Conservation (phyloP, 2,113 vertebrate species). For the Calyptomena viridis region DNA sequence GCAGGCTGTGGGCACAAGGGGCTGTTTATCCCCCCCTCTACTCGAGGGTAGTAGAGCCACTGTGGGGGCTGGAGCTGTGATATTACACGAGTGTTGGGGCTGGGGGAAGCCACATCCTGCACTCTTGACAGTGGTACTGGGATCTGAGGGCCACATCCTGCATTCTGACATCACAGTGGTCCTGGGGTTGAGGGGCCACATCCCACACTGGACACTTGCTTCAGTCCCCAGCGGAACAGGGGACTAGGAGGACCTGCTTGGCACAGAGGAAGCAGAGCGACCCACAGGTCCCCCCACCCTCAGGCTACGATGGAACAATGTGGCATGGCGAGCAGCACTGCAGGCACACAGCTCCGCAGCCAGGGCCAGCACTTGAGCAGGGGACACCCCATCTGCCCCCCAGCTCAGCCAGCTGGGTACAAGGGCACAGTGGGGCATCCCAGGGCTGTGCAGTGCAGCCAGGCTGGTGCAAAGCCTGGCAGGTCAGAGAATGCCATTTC, state of each 20-base stretch:
- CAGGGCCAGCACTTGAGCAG: background rate
- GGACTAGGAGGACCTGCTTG: background rate
- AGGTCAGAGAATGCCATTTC: rapidly evolving
- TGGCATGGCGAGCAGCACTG: background rate
- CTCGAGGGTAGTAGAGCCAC: background rate
- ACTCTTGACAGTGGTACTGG: background rate
- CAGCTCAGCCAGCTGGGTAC: background rate
- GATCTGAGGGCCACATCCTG: too few species aligned
- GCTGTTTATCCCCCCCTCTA: background rate
- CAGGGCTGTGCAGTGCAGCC: background rate
- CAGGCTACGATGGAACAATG: background rate
- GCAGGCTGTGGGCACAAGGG: background rate
- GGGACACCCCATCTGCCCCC: background rate
- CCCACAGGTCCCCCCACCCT: background rate
- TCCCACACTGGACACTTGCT: background rate
- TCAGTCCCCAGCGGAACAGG: background rate
- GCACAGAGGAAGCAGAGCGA: background rate
- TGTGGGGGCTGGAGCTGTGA: background rate
- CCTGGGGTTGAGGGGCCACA: background rate
- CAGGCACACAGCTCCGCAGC: background rate
- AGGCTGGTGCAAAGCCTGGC: background rate
- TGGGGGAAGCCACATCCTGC: background rate
- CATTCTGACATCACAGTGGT: background rate
- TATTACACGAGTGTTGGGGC: background rate
- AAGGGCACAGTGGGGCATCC: background rate